Evolutionary conservation across 2,888 invertebrate genomes (phyloP).

Genomic region (Augiades crinisus): DNA sequence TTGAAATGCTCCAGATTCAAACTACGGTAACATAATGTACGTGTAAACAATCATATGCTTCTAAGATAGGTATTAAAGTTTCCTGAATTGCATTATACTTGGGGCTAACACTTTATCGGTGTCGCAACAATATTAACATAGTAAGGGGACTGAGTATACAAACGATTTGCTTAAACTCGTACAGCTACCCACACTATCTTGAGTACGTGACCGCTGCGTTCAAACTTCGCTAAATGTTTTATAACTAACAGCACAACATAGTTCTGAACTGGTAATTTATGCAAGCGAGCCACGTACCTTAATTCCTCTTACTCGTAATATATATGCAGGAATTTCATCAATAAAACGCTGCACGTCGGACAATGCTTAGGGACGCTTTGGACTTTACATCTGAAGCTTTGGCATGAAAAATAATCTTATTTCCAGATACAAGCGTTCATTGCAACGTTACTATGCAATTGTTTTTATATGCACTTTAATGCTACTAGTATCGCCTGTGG

Average conservation of each 20-base stretch:
- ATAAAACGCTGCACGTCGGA: conserved; percentile 13
- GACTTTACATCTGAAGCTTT: conserved; percentile 1
- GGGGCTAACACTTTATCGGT: no score
- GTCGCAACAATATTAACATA: no score
- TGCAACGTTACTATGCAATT: no score
- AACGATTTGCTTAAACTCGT: neutral
- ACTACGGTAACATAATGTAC: no score
- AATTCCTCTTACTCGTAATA: conserved; percentile 24
- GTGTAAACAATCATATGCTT: no score
- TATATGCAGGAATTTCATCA: conserved; percentile 23
- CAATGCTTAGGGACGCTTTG: conserved; percentile 1
- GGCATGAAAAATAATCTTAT: neutral
- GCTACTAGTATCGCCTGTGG: no score
- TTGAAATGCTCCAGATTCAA: no score
- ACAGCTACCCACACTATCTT: neutral
- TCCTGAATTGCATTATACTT: no score
- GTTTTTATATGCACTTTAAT: no score
- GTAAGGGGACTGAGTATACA: no score
- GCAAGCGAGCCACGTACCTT: conserved; percentile 19
- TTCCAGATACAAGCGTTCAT: no score
- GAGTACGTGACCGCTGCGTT: neutral
- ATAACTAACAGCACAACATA: neutral
- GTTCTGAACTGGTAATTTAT: conserved; percentile 15
- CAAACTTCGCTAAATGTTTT: neutral
- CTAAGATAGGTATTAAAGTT: no score